Evolutionary conservation across 2,113 vertebrate genomes (phyloP).

Genomic region (Proteles cristata): DNA sequence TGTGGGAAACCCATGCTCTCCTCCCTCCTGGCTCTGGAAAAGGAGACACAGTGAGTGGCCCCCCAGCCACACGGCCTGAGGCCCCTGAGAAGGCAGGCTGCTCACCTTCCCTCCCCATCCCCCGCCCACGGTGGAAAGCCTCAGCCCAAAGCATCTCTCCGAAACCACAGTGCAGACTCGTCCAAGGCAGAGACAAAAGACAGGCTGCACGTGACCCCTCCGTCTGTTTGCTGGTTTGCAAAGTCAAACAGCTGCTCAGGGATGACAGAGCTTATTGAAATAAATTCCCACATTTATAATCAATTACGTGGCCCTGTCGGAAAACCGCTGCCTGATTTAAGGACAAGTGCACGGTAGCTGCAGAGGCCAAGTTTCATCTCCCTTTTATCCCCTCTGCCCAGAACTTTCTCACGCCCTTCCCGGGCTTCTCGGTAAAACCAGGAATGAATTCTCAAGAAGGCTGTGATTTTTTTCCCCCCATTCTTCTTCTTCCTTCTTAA

Average conservation of each 20-base stretch:
- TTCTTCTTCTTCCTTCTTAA: conserved; percentile 64
- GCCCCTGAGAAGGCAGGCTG: neutral
- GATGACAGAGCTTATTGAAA: conserved; percentile 66
- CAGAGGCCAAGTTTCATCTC: conserved; percentile 9
- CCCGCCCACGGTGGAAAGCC: no score
- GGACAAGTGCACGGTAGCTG: neutral
- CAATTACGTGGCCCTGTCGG: conserved; percentile 42
- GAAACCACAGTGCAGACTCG: neutral
- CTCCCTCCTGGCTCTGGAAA: neutral
- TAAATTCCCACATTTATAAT: conserved; percentile 59
- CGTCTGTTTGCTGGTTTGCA: conserved; percentile 23
- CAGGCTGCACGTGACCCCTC: neutral
- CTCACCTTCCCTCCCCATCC: fast-evolving
- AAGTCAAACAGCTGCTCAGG: conserved; percentile 63
- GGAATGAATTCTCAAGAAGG: conserved; percentile 17
- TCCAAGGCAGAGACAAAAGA: conserved; percentile 46
- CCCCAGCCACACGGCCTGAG: fast-evolving
- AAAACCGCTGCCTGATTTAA: neutral
- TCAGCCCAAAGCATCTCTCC: neutral
- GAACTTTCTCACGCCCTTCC: neutral
- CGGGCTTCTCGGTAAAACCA: neutral
- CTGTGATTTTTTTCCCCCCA: neutral
- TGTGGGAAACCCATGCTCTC: fast-evolving
- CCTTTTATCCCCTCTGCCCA: neutral
- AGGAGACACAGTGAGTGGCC: neutral